These are phyloP conservation scores for Subacronicta megacephala DNA, from an alignment of 2,888 invertebrate genomes.

Conservation along the genomic window DNA sequence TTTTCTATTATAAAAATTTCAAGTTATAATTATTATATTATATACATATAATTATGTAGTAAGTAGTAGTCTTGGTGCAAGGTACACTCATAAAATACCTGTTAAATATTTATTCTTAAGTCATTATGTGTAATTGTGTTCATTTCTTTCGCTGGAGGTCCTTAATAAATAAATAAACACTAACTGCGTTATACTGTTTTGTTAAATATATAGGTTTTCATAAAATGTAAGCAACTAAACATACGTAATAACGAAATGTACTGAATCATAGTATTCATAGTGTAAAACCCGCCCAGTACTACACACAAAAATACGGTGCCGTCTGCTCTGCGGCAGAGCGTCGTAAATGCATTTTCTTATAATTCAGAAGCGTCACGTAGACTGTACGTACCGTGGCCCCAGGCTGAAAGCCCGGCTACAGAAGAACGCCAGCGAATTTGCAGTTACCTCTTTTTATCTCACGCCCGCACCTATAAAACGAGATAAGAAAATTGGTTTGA, in stretches of 20 bases:
- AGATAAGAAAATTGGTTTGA: conserved; percentile 75
- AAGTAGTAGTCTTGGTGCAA: too few relatives aligned
- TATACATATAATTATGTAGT: too few relatives aligned
- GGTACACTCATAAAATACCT: too few relatives aligned
- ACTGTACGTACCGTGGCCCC: conserved; percentile 71
- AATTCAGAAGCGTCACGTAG: conserved; percentile 88
- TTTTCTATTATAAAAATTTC: too few relatives aligned
- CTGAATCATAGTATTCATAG: conserved; percentile 74
- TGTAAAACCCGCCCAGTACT: conserved; percentile 69
- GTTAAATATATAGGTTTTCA: background rate
- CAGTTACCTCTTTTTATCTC: conserved; percentile 86
- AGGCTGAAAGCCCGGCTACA: conserved; percentile 73
- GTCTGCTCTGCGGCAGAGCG: conserved; percentile 74
- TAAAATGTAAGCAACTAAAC: conserved; percentile 21
- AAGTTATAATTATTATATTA: too few relatives aligned
- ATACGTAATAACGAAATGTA: conserved; percentile 61
- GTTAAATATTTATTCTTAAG: too few relatives aligned
- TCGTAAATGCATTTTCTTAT: conserved; percentile 89
- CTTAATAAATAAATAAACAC: too few relatives aligned
- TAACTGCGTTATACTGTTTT: background rate
- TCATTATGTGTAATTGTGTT: too few relatives aligned
- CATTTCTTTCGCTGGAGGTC: too few relatives aligned
- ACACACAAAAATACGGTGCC: conserved; percentile 78
- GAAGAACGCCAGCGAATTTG: conserved; percentile 85
- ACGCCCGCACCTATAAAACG: conserved; percentile 78